phyloP scores from a whole-genome alignment of 1,140 invertebrate genomes.

The Drosophila melanogaster region DNA sequence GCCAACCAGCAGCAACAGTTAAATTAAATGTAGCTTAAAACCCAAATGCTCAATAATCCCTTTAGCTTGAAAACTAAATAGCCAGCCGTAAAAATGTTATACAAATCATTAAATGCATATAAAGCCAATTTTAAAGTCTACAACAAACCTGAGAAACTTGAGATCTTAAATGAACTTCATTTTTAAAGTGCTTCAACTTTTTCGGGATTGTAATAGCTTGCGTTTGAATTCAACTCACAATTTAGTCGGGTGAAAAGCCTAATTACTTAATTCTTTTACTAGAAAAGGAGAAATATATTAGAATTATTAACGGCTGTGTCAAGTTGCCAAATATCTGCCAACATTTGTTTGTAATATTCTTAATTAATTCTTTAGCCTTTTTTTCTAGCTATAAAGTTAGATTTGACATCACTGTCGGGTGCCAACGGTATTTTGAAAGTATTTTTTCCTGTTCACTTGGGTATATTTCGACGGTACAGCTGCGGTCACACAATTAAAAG shows the following conservation, averaged over 20 bases:
- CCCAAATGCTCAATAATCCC: conserved; percentile 73
- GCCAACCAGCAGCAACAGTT: conserved; percentile 56
- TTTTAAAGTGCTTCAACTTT: not conserved
- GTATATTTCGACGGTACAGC: not conserved
- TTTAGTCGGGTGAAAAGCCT: not conserved
- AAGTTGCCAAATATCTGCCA: no score
- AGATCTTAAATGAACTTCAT: not conserved
- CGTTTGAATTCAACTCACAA: no score
- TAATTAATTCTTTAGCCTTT: no score
- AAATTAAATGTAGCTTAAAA: conserved; percentile 64
- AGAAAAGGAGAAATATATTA: no score
- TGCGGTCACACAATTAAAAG: conserved; percentile 29
- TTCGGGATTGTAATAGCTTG: no score
- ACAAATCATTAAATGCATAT: conserved; percentile 61
- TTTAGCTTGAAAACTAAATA: conserved; percentile 77
- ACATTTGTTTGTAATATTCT: no score
- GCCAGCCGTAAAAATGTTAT: conserved; percentile 75
- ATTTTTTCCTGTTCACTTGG: not conserved
- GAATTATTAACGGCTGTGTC: no score
- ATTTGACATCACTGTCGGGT: no score
- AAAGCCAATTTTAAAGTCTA: conserved; percentile 16
- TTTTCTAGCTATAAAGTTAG: no score
- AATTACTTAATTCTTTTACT: no score
- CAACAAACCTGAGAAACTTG: not conserved
- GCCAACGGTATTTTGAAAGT: no score